These are phyloP conservation scores for Bettongia penicillata DNA, from an alignment of 2,113 vertebrate species.

Conservation along the genomic window DNA sequence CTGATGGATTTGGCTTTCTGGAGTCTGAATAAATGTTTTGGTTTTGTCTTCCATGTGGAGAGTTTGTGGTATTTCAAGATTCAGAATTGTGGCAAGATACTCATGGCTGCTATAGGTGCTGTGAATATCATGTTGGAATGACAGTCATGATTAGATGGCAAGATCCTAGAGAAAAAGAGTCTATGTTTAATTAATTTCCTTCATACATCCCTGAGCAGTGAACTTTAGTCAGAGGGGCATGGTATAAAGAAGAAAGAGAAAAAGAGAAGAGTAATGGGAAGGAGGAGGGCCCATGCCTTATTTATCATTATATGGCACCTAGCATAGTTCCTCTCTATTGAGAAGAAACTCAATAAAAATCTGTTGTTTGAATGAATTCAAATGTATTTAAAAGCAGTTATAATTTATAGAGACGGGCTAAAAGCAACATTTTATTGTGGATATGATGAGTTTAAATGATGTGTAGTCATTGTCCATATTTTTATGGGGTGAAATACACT, in stretches of 20 bases:
- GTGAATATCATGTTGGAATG: no score
- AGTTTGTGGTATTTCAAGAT: no score
- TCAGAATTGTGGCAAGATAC: no score
- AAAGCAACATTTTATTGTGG: neutral
- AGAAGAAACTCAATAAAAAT: slow-evolving; percentile 5
- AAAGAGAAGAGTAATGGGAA: slow-evolving; percentile 4
- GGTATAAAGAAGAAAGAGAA: neutral
- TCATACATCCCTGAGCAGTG: neutral
- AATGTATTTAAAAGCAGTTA: neutral
- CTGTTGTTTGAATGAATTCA: neutral
- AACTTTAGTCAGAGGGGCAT: slow-evolving; percentile 19
- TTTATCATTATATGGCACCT: neutral
- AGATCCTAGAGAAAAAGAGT: neutral
- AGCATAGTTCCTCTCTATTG: neutral
- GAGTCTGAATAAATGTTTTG: no score
- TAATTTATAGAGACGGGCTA: neutral
- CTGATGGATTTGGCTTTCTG: no score
- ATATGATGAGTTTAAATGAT: neutral
- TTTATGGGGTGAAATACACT: neutral
- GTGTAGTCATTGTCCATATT: neutral
- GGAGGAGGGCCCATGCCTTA: neutral
- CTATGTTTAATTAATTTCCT: neutral
- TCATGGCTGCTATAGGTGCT: no score
- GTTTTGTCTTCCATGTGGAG: no score
- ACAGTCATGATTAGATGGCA: neutral